phyloP scores from a whole-genome alignment of 1,140 invertebrate genomes.

The Caenorhabditis inopinata region DNA sequence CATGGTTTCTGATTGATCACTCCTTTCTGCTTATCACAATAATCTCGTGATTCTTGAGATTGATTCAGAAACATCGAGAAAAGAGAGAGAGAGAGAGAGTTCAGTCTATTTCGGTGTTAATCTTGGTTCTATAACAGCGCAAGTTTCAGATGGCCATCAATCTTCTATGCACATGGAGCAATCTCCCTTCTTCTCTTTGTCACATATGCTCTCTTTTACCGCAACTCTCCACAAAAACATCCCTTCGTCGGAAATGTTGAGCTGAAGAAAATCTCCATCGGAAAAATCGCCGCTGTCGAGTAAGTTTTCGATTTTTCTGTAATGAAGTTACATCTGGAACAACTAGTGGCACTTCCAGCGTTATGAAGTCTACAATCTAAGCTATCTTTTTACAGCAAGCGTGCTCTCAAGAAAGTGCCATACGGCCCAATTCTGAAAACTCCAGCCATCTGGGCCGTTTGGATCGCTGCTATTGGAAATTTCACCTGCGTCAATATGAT shows the following conservation, averaged over 20 bases:
- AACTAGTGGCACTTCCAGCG: too few relatives aligned
- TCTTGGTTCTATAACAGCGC: not conserved
- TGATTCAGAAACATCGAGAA: too few relatives aligned
- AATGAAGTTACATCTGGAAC: not conserved
- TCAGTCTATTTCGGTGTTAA: too few relatives aligned
- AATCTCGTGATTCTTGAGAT: too few relatives aligned
- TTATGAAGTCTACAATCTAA: not conserved
- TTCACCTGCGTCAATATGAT: constrained; percentile 61
- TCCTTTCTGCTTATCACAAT: too few relatives aligned
- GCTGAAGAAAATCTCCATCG: constrained; percentile 59
- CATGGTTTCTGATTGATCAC: too few relatives aligned
- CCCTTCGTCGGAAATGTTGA: constrained; percentile 61
- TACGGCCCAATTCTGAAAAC: constrained; percentile 56
- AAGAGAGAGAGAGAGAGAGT: too few relatives aligned
- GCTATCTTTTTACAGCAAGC: constrained; percentile 50
- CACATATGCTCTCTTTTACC: constrained; percentile 58
- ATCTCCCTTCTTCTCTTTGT: constrained; percentile 55
- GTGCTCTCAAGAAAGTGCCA: constrained; percentile 54
- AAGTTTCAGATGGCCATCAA: constrained; percentile 56
- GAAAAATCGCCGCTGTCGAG: constrained; percentile 50
- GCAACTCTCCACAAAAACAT: constrained; percentile 63
- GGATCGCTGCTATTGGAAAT: constrained; percentile 61
- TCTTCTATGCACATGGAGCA: constrained; percentile 62
- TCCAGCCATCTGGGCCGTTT: constrained; percentile 62
- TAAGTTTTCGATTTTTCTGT: not conserved